Percentiles rank a stretch among this genome's conserved stretches.
Conservation (phyloP, 2,113 vertebrate species). For the Paramormyrops kingsleyae region DNA sequence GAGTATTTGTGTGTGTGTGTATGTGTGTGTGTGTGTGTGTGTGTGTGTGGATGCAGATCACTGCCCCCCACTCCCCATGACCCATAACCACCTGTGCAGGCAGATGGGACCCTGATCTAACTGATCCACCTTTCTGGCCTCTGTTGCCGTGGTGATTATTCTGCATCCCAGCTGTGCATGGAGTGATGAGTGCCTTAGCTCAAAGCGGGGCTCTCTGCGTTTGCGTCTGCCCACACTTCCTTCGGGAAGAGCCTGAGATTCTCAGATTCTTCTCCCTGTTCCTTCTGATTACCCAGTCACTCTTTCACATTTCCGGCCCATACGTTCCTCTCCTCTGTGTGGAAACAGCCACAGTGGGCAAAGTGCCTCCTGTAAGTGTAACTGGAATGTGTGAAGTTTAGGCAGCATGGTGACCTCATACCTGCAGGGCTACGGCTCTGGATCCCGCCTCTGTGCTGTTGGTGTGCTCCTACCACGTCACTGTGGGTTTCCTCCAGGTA, state of each 20-base stretch:
- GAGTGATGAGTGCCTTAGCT: background rate
- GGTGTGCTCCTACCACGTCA: no score
- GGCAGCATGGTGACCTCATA: no score
- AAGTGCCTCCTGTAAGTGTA: no score
- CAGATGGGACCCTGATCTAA: slow-evolving; percentile 15
- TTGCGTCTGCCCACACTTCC: background rate
- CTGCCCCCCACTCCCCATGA: background rate
- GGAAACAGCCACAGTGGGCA: no score
- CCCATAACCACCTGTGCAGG: background rate
- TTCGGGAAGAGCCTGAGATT: background rate
- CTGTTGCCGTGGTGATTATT: background rate
- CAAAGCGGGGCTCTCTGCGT: background rate
- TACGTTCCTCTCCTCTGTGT: no score
- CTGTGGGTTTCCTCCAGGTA: no score
- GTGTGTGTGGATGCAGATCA: background rate
- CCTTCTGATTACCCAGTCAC: background rate
- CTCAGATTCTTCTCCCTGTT: background rate
- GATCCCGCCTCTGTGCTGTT: no score
- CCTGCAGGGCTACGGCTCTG: no score
- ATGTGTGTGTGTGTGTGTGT: background rate
- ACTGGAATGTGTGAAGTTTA: no score
- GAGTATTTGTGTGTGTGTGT: background rate
- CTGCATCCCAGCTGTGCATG: background rate
- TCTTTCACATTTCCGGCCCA: background rate
- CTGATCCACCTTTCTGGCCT: background rate